phyloP scores from a whole-genome alignment of 2,113 vertebrate species.

The Junco hyemalis region DNA sequence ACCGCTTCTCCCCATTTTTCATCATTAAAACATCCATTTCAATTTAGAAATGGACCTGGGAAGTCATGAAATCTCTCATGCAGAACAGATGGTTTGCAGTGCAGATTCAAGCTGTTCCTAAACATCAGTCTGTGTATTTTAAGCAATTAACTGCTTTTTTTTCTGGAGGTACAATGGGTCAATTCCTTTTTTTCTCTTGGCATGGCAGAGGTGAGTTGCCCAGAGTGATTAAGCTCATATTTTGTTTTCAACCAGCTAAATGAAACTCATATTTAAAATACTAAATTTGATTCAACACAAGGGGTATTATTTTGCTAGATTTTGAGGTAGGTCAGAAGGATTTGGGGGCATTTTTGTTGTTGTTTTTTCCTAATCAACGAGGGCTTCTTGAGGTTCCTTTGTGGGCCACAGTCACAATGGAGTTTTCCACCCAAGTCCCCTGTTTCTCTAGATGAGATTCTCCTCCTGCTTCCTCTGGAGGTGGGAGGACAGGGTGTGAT shows the following conservation, averaged over 20 bases:
- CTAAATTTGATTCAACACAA: background rate
- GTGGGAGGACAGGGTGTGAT: background rate
- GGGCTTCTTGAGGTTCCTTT: background rate
- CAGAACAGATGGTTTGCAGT: constrained; percentile 63
- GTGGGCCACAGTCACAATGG: background rate
- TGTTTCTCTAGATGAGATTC: background rate
- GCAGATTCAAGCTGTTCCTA: constrained; percentile 45
- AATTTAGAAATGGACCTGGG: constrained; percentile 56
- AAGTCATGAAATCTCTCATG: constrained; percentile 59
- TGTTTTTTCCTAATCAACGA: background rate
- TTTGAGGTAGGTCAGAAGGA: background rate
- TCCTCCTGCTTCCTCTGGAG: background rate
- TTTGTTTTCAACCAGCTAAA: background rate
- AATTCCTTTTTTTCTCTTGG: background rate
- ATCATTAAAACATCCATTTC: constrained; percentile 63
- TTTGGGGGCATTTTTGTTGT: background rate
- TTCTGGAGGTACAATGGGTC: background rate
- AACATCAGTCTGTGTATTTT: constrained; percentile 26
- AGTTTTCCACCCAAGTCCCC: background rate
- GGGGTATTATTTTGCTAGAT: background rate
- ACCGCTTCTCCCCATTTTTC: constrained; percentile 36
- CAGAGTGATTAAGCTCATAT: background rate
- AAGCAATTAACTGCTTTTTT: constrained; percentile 44
- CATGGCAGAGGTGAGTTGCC: background rate
- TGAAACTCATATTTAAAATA: background rate